Evolutionary conservation across 2,113 vertebrate species (phyloP).

Genomic region (Poeciliopsis retropinna): DNA sequence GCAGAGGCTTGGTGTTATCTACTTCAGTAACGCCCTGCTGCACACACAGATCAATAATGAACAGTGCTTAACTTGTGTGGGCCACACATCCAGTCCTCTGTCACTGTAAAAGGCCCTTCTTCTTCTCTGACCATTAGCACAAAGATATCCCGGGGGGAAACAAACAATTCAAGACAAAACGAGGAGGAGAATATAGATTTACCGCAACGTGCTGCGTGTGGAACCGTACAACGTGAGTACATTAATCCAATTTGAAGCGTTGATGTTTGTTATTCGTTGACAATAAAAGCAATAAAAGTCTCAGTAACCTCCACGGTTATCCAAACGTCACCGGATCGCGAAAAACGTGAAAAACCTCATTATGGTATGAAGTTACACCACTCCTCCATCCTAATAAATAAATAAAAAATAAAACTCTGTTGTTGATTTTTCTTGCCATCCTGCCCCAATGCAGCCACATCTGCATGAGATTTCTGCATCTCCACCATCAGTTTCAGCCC

Average conservation of each 20-base stretch:
- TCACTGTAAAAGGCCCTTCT: slow-evolving; percentile 20
- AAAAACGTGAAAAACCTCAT: background rate
- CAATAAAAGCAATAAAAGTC: no score
- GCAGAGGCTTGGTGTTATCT: slow-evolving; percentile 29
- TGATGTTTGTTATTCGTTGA: no score
- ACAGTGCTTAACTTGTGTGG: slow-evolving; percentile 12
- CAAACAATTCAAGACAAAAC: slow-evolving; percentile 48
- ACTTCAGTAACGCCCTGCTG: slow-evolving; percentile 23
- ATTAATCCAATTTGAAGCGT: background rate
- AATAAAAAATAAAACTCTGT: no score
- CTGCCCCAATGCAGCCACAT: no score
- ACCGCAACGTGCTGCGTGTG: background rate
- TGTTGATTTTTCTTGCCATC: no score
- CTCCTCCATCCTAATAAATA: no score
- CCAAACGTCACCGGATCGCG: background rate
- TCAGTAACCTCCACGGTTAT: background rate
- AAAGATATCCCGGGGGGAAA: slow-evolving; percentile 32
- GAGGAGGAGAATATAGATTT: slow-evolving; percentile 54
- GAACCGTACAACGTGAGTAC: background rate
- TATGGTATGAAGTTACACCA: background rate
- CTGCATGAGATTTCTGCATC: background rate
- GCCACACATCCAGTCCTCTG: slow-evolving; percentile 15
- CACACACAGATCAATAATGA: slow-evolving; percentile 51
- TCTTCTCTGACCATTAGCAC: slow-evolving; percentile 47
- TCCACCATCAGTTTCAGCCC: background rate